These are phyloP conservation scores for Xestia sexstrigata DNA, from an alignment of 2,888 invertebrate species.

Conservation along the genomic window DNA sequence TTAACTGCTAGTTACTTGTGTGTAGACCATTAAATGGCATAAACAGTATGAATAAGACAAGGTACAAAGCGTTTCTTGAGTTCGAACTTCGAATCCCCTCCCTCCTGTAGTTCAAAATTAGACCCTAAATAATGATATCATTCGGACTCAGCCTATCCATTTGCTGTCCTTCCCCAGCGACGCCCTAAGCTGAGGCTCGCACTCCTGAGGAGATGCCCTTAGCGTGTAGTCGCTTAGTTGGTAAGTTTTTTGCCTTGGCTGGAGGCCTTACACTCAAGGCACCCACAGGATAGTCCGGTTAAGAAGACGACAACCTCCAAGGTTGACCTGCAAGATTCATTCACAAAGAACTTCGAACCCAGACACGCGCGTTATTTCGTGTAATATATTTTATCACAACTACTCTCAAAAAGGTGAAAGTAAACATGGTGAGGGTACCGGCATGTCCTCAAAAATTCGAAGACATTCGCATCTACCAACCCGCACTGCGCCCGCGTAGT, in stretches of 20 bases:
- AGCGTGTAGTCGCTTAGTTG: too few relatives aligned
- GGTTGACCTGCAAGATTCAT: too few relatives aligned
- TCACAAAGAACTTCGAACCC: background rate
- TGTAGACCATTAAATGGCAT: conserved; percentile 66
- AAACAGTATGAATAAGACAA: conserved; percentile 48
- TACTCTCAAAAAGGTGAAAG: background rate
- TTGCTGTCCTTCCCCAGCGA: too few relatives aligned
- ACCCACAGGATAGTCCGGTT: too few relatives aligned
- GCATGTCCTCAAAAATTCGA: background rate
- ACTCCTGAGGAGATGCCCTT: too few relatives aligned
- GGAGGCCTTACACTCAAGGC: too few relatives aligned
- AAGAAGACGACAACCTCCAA: too few relatives aligned
- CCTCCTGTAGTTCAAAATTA: too few relatives aligned
- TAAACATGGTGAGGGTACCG: background rate
- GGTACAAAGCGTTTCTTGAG: background rate
- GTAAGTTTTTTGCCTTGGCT: too few relatives aligned
- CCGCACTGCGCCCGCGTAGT: background rate
- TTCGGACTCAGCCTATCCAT: too few relatives aligned
- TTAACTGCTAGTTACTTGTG: conserved; percentile 64
- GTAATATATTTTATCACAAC: background rate
- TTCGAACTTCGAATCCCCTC: background rate
- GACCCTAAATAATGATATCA: too few relatives aligned
- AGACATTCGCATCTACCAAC: background rate
- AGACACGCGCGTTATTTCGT: background rate
- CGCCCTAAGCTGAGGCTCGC: too few relatives aligned